Conservation (phyloP, 2,797 vertebrate genomes). For the Pitangus sulphuratus region DNA sequence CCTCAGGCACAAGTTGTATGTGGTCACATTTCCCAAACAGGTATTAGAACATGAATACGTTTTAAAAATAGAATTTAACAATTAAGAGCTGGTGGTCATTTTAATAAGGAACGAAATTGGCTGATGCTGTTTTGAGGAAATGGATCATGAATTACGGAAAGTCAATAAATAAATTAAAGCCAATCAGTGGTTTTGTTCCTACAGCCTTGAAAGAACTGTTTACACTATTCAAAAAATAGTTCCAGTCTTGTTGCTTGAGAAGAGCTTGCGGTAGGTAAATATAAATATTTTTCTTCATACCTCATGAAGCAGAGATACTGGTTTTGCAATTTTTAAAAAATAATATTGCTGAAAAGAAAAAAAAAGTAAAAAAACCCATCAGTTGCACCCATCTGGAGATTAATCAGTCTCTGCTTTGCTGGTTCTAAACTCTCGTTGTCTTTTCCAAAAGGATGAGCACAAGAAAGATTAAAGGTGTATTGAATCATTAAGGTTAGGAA, state of each 20-base stretch:
- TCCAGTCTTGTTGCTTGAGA: neutral
- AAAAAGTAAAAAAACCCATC: neutral
- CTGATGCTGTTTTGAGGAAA: neutral
- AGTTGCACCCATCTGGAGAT: neutral
- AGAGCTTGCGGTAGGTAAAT: neutral
- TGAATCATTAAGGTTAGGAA: neutral
- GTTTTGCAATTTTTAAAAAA: neutral
- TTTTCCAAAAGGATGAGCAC: neutral
- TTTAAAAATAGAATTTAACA: neutral
- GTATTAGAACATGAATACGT: neutral
- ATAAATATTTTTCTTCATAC: neutral
- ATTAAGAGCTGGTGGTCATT: neutral
- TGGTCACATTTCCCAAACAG: neutral
- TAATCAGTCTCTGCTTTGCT: neutral
- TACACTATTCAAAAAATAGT: neutral
- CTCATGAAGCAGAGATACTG: neutral
- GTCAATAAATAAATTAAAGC: constrained; percentile 2
- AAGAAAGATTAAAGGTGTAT: neutral
- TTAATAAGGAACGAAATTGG: neutral
- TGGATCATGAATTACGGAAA: neutral
- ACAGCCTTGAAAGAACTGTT: neutral
- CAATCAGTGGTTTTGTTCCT: neutral
- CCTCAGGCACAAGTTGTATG: neutral
- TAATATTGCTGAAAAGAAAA: neutral
- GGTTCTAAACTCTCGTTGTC: neutral